Conservation (phyloP, 2,888 invertebrate genomes). For the Petrophora chlorosata region DNA sequence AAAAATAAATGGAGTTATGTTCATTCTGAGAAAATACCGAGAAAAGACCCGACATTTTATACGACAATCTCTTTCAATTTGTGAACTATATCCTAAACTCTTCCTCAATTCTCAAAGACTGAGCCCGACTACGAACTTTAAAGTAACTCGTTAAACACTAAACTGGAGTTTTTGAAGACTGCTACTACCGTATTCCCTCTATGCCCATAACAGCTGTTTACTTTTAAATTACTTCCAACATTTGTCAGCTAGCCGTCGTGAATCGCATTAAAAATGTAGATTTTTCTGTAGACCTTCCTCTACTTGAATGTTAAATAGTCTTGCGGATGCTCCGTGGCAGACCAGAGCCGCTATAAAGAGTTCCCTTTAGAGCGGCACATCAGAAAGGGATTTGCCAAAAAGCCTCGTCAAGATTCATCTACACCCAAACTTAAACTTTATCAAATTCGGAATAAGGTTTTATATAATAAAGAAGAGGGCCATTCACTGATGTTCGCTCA, state of each 20-base stretch:
- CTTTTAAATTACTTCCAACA: constrained; percentile 40
- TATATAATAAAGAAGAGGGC: constrained; percentile 2
- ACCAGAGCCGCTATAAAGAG: constrained; percentile 44
- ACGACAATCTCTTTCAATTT: too few relatives aligned
- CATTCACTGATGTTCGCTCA: constrained; percentile 28
- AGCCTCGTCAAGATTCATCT: constrained; percentile 36
- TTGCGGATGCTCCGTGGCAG: constrained; percentile 34
- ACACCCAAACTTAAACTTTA: constrained; percentile 37
- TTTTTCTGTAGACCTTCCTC: constrained; percentile 41
- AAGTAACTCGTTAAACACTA: too few relatives aligned
- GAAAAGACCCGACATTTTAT: too few relatives aligned
- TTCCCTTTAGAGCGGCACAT: constrained; percentile 46
- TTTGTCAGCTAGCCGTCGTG: constrained; percentile 30
- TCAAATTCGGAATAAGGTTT: background rate
- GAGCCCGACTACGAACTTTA: too few relatives aligned
- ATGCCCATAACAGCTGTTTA: constrained; percentile 36
- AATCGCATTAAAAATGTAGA: constrained; percentile 48
- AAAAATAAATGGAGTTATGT: too few relatives aligned
- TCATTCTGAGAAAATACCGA: too few relatives aligned
- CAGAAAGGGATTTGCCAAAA: constrained; percentile 48
- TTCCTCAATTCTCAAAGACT: background rate
- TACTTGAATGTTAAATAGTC: constrained; percentile 49
- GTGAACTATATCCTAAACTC: too few relatives aligned
- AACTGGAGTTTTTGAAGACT: background rate
- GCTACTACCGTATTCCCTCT: constrained; percentile 21